These are phyloP conservation scores for Platanista minor DNA, from an alignment of 2,113 vertebrate genomes.

Conservation along the genomic window DNA sequence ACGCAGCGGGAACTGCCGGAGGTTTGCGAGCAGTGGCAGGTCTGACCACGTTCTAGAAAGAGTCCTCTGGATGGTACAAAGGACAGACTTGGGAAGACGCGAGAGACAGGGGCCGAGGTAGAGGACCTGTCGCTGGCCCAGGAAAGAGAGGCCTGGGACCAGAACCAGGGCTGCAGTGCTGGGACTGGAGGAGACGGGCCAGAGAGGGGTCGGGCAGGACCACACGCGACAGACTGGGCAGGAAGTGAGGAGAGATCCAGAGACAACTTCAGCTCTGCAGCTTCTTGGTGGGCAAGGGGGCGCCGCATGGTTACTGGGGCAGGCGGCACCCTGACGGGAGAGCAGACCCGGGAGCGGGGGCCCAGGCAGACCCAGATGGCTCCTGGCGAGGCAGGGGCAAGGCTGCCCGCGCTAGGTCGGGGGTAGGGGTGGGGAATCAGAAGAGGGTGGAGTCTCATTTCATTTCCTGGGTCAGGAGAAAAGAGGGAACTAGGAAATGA, in stretches of 20 bases:
- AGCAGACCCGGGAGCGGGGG: too few relatives aligned
- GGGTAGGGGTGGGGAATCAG: too few relatives aligned
- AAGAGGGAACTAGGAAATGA: background rate
- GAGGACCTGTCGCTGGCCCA: background rate
- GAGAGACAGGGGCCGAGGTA: fast-evolving
- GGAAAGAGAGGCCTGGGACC: background rate
- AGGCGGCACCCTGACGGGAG: background rate
- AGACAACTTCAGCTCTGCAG: fast-evolving
- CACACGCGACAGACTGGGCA: background rate
- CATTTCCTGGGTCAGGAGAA: background rate
- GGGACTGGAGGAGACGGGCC: background rate
- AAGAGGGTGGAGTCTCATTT: background rate
- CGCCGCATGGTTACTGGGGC: too few relatives aligned
- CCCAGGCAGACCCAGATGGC: too few relatives aligned
- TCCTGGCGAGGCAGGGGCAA: too few relatives aligned
- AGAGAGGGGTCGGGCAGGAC: too few relatives aligned
- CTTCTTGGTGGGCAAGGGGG: background rate
- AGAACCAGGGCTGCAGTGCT: fast-evolving
- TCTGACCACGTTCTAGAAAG: background rate
- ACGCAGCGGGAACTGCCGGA: background rate
- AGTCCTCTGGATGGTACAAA: background rate
- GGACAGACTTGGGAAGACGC: background rate
- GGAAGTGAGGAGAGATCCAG: background rate
- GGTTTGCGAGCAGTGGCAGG: background rate
- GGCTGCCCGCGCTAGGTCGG: too few relatives aligned